Conservation (phyloP, 2,113 vertebrate genomes). For the Canis aureus region DNA sequence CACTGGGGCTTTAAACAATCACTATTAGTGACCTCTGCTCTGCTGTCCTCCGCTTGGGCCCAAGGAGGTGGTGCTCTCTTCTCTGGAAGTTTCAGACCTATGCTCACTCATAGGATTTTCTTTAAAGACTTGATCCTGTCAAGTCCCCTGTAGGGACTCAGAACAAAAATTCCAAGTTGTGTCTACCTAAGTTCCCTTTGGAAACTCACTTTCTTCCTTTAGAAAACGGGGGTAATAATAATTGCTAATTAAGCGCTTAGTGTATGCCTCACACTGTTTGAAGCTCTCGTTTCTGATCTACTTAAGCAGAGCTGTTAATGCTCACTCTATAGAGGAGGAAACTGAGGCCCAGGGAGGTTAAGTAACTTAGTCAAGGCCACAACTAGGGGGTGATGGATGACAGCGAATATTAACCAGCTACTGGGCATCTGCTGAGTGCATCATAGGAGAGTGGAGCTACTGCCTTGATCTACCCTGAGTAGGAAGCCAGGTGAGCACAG, state of each 20-base stretch:
- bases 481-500: neutral
- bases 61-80: neutral
- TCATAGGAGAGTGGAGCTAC: neutral
- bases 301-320: neutral
- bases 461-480: neutral
- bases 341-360: neutral
- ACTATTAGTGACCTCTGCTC: neutral
- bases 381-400: neutral
- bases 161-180: neutral
- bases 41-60: neutral
- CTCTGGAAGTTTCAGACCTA: neutral
- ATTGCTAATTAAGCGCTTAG: neutral
- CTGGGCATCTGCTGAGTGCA: neutral
- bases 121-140: neutral
- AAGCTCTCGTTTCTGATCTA: neutral
- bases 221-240: neutral
- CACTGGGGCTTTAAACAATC: accelerated
- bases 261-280: neutral
- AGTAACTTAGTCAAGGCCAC: neutral
- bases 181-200: neutral
- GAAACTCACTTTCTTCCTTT: slow-evolving; percentile 37
- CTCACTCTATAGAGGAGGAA: slow-evolving; percentile 3
- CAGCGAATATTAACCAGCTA: neutral
- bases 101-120: neutral
- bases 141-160: neutral